A percentile compares a stretch with the other conserved stretches of the same genome.
phyloP scores from a whole-genome alignment of 1,140 invertebrate species.

The Parapsyche elsis region DNA sequence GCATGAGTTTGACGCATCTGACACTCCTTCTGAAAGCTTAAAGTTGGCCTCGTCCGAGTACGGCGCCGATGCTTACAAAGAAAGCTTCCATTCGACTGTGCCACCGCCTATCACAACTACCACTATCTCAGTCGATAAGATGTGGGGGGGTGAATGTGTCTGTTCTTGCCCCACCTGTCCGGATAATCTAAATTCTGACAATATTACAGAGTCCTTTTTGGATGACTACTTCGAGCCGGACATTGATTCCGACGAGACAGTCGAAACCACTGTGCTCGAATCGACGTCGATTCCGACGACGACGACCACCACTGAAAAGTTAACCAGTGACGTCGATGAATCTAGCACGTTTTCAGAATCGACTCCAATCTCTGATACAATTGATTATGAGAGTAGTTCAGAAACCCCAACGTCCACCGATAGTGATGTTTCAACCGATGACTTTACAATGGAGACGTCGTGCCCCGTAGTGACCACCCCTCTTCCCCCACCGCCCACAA shows the following conservation, averaged over 20 bases:
- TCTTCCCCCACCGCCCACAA: constrained; percentile 74
- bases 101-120: constrained; percentile 58
- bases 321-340: constrained; percentile 10
- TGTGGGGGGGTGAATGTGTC: constrained; percentile 76
- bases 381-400: constrained; percentile 42
- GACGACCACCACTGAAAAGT: background rate
- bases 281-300: background rate
- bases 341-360: background rate
- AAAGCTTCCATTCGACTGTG: constrained; percentile 58
- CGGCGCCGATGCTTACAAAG: constrained; percentile 59
- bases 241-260: background rate
- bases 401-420: constrained; percentile 56
- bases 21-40: constrained; percentile 57
- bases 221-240: constrained; percentile 58
- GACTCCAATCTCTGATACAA: constrained; percentile 18
- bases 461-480: constrained; percentile 69
- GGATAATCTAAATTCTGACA: constrained; percentile 59
- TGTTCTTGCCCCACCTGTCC: constrained; percentile 76
- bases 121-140: constrained; percentile 59
- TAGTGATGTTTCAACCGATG: constrained; percentile 30
- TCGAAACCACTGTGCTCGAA: background rate
- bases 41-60: constrained; percentile 58
- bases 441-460: constrained; percentile 54
- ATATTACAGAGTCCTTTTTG: constrained; percentile 63
- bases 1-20: constrained; percentile 52